Conservation (phyloP, 2,113 vertebrate species). For the Callochromis pleurospilus region DNA sequence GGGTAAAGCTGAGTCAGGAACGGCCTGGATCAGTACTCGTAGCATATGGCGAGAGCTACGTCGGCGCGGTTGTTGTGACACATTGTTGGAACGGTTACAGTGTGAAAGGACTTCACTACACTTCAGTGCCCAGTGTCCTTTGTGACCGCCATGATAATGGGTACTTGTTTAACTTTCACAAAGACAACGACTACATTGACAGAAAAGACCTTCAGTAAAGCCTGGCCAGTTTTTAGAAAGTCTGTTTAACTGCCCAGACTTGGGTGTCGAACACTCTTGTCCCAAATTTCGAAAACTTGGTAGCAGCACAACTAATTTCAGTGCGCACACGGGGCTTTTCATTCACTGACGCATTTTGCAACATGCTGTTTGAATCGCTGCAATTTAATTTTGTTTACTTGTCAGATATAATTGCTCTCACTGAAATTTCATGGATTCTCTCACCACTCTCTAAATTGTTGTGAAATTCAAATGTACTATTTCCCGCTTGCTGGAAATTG, state of each 20-base stretch:
- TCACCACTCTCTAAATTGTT: background rate
- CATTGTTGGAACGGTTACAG: background rate
- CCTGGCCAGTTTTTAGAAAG: background rate
- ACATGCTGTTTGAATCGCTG: background rate
- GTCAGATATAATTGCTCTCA: background rate
- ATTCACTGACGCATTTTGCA: background rate
- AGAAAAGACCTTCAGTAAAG: background rate
- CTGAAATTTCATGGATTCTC: background rate
- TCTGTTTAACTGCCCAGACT: background rate
- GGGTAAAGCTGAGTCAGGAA: conserved; percentile 43
- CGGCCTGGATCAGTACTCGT: background rate
- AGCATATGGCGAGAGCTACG: background rate
- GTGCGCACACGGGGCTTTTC: background rate
- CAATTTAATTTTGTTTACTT: background rate
- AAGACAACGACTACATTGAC: background rate
- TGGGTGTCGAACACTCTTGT: background rate
- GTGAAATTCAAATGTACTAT: background rate
- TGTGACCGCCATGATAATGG: background rate
- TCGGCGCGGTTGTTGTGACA: conserved; percentile 1
- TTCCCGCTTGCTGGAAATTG: background rate
- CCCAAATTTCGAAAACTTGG: background rate
- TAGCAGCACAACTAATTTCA: background rate
- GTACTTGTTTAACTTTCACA: background rate
- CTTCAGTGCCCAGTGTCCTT: background rate
- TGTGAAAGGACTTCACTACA: background rate